Evolutionary conservation across 2,888 invertebrate genomes (phyloP).

Genomic region (Caenorhabditis wallacei): DNA sequence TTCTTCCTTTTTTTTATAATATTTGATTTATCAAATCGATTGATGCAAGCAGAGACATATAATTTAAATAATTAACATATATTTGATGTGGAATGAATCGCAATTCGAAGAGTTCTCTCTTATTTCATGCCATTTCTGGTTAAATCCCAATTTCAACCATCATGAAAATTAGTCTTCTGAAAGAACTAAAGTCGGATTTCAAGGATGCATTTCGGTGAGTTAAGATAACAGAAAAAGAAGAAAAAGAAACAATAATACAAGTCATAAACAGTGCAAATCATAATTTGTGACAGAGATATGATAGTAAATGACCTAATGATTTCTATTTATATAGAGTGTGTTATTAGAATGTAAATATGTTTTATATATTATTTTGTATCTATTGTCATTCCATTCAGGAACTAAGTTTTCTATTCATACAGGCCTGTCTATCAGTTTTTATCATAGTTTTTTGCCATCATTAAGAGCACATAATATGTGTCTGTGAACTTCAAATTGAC

Average conservation of each 20-base stretch:
- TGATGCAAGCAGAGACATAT: too few species aligned
- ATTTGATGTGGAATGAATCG: conserved; percentile 22
- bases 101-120: neutral
- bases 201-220: conserved; percentile 35
- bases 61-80: too few species aligned
- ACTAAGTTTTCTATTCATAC: neutral
- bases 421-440: neutral
- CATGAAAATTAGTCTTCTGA: conserved; percentile 7
- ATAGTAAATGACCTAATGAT: too few species aligned
- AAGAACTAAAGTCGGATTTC: conserved; percentile 16
- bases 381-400: neutral
- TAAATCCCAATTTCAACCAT: neutral
- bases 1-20: too few species aligned
- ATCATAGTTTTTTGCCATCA: neutral
- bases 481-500: neutral
- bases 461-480: conserved; percentile 3
- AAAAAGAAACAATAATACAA: conserved; percentile 3
- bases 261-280: too few species aligned
- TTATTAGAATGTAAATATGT: too few species aligned
- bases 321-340: too few species aligned
- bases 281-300: neutral
- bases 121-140: neutral
- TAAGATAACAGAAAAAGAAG: neutral
- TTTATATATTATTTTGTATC: too few species aligned
- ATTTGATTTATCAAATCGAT: too few species aligned